A percentile compares a stretch with the other conserved stretches of the same genome.
Evolutionary conservation across 2,113 vertebrate species (phyloP).

Genomic region (Microcebus griseorufus): DNA sequence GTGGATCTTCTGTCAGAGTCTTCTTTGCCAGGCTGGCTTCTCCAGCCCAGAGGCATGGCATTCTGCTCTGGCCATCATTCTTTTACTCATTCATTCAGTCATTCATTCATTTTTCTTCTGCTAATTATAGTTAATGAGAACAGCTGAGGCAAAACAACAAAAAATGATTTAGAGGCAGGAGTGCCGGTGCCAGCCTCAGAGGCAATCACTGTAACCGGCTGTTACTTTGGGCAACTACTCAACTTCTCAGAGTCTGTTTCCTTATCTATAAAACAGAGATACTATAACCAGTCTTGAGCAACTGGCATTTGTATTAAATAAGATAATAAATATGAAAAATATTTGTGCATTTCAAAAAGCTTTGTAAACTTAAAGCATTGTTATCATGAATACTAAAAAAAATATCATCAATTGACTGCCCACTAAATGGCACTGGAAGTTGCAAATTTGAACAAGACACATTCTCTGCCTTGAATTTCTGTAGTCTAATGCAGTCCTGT

Average conservation of each 20-base stretch:
- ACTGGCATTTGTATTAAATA: not conserved
- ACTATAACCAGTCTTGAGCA: not conserved
- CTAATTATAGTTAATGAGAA: not conserved
- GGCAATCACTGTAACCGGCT: not conserved
- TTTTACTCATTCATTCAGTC: not conserved
- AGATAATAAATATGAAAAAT: not conserved
- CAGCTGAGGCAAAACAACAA: not conserved
- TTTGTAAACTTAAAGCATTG: not conserved
- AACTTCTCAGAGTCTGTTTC: not conserved
- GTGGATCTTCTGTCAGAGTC: not conserved
- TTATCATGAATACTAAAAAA: not conserved
- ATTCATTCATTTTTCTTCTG: not conserved
- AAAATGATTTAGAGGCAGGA: not conserved
- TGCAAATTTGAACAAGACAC: not conserved
- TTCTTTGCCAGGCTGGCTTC: not conserved
- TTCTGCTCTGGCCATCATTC: not conserved
- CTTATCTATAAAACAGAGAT: not conserved
- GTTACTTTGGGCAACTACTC: not conserved
- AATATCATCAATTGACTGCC: not conserved
- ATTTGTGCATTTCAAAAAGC: not conserved
- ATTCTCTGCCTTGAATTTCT: not conserved
- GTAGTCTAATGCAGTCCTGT: not conserved
- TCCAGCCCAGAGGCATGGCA: not conserved
- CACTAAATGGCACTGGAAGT: not conserved
- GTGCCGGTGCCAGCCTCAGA: not conserved